Base-by-base conservation (phyloP, 2,113 vertebrate species). In the Eudorcas thomsonii region DNA sequence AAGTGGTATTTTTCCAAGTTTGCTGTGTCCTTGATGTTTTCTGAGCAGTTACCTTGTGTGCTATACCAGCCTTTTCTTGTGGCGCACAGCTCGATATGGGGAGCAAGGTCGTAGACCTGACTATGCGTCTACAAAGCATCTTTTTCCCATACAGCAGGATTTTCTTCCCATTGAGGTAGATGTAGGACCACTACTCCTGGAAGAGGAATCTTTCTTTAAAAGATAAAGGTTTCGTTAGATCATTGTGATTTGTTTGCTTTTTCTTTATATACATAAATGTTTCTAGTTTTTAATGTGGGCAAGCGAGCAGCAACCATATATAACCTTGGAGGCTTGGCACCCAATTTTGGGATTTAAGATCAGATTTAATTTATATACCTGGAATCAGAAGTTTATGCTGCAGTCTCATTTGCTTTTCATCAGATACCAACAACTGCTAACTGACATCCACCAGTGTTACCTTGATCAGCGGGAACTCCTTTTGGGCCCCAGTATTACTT, bases 401-500 rank as follows among this genome's bases (percentile, higher is more conserved):
- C 0, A 25, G 15, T 87, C 33, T 74, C 48, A 25, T 48, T 94
- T 91, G 33, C 45, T 89, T 96, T 88, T 95, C 89, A 62, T n/a
- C 81, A 99, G 99, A 98, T 99, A 99, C 98, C 99, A 99, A 64
- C 99, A 99, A 86, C 99, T 99, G 64, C 98, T 99, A 45, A 99
- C 98, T 93, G 99, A 99, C 98, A 99, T 99, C 95, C 99, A 99
- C 98, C 99, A 99, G 21, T 99, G 99, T 98, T 99, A 99, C 98
- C 99, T 99, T 3, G 99, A 99, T 97, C 99, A 99, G 98, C 99
- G 99, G 97, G 99, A 99, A 84, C 99, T 99, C 95, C 99, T 99
- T 30, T 98, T 99, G 88, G 98, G 99, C 43, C 99, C 99, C 26
- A 99, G 99, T 96, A 99, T 99, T 10, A 98, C 99, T 59, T 99